Evolutionary conservation across 2,113 vertebrate genomes (phyloP), one percentile per base, ranked within the genome.

Genomic region (Hucho hucho): DNA sequence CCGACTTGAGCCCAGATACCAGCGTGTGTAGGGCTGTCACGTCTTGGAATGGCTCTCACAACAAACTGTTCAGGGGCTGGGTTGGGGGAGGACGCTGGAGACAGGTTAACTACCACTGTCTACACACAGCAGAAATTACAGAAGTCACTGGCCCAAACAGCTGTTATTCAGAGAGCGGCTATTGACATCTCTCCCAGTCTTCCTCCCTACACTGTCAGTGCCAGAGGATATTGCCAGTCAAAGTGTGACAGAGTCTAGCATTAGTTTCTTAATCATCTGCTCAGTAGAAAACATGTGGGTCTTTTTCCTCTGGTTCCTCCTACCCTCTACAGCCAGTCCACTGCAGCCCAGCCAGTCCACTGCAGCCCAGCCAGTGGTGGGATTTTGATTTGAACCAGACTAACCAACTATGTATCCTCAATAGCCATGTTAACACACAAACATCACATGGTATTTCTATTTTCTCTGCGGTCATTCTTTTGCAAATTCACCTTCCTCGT

Each of bases 31-130:
- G 9, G 7, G 37, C 37, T 37, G 37, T 65, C 24, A 37, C 59
- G 43, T 65, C 59, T 29, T 73, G 64, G 70, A 25, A n/a, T 67
- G 59, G 69, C 64, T 47, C 32, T 69, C 72, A 43, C 9, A 43
- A 11, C 37, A 43, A 43, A 43, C 11, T 32, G 43, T 75, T 59
- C 72, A 64, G 68, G 71, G 72, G 26, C 78, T 78, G 72, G 84
- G 72, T 68, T 66, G 75, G 71, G 76, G 73, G 37, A 43, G 37
- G 37, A 76, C 61, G 66, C 74, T 82, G 87, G 79, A 92, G 90
- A 90, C 87, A 89, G 88, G 90, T 91, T 91, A 89, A 91, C 83
- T 83, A 84, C 83, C 73, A 68, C 82, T 84, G 82, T 87, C 88
- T 87, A 77, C 83, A 78, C 75, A 75, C 76, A 80, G 69, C 77